Conservation (phyloP, 2,113 vertebrate genomes). For the Recurvirostra avosetta region DNA sequence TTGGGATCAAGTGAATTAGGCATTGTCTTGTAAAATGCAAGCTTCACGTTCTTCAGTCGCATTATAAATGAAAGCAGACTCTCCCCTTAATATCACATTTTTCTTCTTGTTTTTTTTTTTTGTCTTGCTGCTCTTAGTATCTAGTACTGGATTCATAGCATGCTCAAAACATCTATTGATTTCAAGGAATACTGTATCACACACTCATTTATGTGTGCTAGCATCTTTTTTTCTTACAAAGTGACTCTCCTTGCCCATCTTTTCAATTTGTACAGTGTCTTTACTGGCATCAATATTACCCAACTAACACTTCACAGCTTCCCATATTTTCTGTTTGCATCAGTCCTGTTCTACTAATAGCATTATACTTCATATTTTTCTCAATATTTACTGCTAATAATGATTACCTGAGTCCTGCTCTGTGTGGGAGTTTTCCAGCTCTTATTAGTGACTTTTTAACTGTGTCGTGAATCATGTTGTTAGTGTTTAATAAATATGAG, state of each 20-base stretch:
- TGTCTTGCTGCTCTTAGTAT: not conserved
- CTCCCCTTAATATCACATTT: not conserved
- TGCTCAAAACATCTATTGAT: not conserved
- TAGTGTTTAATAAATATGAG: not conserved
- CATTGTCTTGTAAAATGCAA: not conserved
- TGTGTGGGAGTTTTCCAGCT: not conserved
- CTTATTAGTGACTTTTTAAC: constrained; percentile 1
- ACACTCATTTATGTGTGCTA: not conserved
- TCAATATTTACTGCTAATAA: constrained; percentile 15
- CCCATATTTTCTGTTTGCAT: not conserved
- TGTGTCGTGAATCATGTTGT: not conserved
- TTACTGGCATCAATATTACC: not conserved
- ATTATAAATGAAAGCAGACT: not conserved
- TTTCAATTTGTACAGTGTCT: not conserved
- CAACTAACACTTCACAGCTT: not conserved
- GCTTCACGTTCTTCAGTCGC: not conserved
- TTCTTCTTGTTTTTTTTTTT: not conserved
- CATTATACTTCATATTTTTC: not conserved
- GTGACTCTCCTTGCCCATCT: not conserved
- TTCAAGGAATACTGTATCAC: not conserved
- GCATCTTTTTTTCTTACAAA: not conserved
- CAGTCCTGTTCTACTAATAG: not conserved
- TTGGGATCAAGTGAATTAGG: not conserved
- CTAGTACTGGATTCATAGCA: not conserved
- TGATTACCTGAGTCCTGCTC: not conserved